Evolutionary conservation across 2,113 vertebrate species (phyloP).

Genomic region (Deroptyus accipitrinus): DNA sequence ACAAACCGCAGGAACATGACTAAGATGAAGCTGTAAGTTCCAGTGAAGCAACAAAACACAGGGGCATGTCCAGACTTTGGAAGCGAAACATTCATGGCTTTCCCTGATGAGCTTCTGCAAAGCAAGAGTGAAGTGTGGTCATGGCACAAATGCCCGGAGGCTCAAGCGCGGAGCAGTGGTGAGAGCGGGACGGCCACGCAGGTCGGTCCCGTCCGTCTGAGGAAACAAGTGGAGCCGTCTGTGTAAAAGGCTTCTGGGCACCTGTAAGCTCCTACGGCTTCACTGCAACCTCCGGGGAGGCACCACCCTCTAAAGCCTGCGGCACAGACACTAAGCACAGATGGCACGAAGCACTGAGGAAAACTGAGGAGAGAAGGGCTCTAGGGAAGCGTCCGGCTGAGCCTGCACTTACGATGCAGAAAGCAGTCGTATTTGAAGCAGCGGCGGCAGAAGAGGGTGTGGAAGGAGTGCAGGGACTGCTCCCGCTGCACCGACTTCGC

Average conservation of each 20-base stretch:
- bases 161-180: not conserved
- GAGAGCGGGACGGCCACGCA: not conserved
- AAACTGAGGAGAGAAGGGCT: slow-evolving; percentile 4
- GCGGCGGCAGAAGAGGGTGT: slow-evolving; percentile 95
- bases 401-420: slow-evolving; percentile 87
- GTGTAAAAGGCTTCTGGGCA: not conserved
- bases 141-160: not conserved
- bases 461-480: slow-evolving; percentile 96
- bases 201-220: not conserved
- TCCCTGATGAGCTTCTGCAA: slow-evolving; percentile 48
- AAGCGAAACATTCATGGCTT: slow-evolving; percentile 31
- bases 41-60: slow-evolving; percentile 33
- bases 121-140: slow-evolving; percentile 2
- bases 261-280: not conserved
- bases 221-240: not conserved
- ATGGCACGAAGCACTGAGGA: not conserved
- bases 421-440: slow-evolving; percentile 99
- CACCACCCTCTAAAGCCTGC: not conserved
- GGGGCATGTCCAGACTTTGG: slow-evolving; percentile 25
- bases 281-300: not conserved
- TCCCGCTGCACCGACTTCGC: slow-evolving; percentile 96
- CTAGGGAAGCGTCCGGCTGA: not conserved
- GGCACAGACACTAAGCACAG: not conserved
- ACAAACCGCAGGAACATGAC: not conserved
- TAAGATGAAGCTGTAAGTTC: slow-evolving; percentile 41